Base-by-base conservation (phyloP, 1,140 invertebrate species). In the Bombus breviceps region DNA sequence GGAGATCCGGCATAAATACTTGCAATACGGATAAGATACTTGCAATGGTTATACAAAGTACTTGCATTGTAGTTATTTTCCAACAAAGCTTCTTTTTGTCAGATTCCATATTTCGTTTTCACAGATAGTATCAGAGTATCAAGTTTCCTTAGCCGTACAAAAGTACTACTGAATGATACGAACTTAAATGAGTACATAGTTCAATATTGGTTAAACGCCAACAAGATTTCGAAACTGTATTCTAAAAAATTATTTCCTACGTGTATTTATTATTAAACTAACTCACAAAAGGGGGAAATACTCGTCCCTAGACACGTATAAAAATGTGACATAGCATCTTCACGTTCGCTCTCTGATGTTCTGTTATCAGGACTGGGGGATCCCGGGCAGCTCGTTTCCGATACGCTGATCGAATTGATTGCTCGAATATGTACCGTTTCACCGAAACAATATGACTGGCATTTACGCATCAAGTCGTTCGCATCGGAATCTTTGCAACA, bases 381-480 rank as follows among this genome's bases (percentile, higher is more conserved):
- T 32, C 18, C 15, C 8, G 47, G 22, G 53, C 3, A 73, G 62
- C 13, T 53, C 22, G 71, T 73, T 73, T 71, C 53, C 34, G 81
- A 22, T 75, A 75, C n/a, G 13, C 25, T 25, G 59, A 76, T 83
- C 59, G 41, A 75, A 83, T 83, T 43, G 71, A 83, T 83, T 37
- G 39, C 57, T 12, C 13, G n/a, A 64, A 37, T 62, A 47, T n/a
- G 57, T 43, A 77, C 39, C 32, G 74, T 69, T 69, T 18, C 64
- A 25, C 3, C 22, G 39, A n/a, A 59, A 53, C 82, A 79, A 84
- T 69, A 59, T 39, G 34, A 68, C 22, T 3, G 18, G 13, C n/a
- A 71, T 79, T 71, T 71, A 84, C 76, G 76, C 82, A 43, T 71
- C 75, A 25, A 78, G 64, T 79, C 39, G 43, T 71, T 37, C 64